Evolutionary conservation across 2,797 vertebrate genomes (phyloP), one percentile per base, ranked within the genome.

Genomic region (Streptopelia turtur): DNA sequence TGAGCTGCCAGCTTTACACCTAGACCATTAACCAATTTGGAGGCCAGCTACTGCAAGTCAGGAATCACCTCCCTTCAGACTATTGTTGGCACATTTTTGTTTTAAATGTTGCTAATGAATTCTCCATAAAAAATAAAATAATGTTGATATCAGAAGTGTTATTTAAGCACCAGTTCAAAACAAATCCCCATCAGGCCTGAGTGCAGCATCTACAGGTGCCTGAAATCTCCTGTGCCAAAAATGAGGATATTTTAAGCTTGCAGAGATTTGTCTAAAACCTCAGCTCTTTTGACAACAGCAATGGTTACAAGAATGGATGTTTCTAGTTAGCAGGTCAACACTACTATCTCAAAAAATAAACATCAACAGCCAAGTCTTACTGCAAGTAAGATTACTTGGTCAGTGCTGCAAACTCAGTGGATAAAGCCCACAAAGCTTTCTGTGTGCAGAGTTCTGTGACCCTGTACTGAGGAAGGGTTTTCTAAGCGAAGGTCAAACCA

Each of bases 1-100:
- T 81, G n/a, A 84, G 28, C 43, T 86, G 64, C 52, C 56, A 92
- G 82, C 33, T 95, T 96, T 85, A 94, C 69, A 85, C 57, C 20
- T 60, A 88, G 31, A 70, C 41, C 50, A 57, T 41, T 68, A 86
- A 70, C 30, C 28, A 86, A n/a, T 22, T n/a, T 7, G 1, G 27
- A 70, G 33, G 31, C 18, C 82, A 86, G 81, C 66, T 72, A 86
- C 45, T 63, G 23, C 18, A 76, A 80, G 31, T 64, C 78, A 94
- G 37, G 55, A 83, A 72, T 16, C 50, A 39, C 25, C 18, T 83
- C 30, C 53, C n/a, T 52, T 52, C 52, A 43, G 30, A 39, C 18
- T 61, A 59, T 0, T 0, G 0, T 52, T 68, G 45, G 27, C 18
- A 45, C 18, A 8, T 60, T 45, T 74, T 53, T 68, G 55, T 31